Evolutionary conservation across 2,113 vertebrate genomes (phyloP).

Genomic region (Salminus brasiliensis): DNA sequence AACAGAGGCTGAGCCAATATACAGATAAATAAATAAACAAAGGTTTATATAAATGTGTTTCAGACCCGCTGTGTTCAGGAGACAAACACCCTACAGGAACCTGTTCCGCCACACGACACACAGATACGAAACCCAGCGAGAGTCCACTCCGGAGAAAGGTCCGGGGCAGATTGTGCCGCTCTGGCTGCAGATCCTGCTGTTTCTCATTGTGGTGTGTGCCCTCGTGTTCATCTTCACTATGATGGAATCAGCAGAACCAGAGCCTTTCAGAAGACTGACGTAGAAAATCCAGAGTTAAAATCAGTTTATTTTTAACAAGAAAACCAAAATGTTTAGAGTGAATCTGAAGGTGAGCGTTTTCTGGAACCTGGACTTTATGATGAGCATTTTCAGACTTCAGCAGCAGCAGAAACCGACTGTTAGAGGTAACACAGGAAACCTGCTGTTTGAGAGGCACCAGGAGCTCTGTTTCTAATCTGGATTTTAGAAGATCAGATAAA

Average conservation of each 20-base stretch:
- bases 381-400: too few relatives aligned
- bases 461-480: too few relatives aligned
- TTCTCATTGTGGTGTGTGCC: conserved; percentile 63
- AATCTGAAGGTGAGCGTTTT: too few relatives aligned
- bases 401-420: too few relatives aligned
- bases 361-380: too few relatives aligned
- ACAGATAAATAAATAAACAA: neutral
- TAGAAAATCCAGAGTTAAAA: conserved; percentile 42
- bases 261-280: conserved; percentile 59
- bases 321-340: too few relatives aligned
- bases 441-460: too few relatives aligned
- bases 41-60: neutral
- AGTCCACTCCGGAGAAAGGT: neutral
- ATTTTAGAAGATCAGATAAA: too few relatives aligned
- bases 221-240: conserved; percentile 70
- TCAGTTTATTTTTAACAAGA: too few relatives aligned
- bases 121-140: conserved; percentile 6
- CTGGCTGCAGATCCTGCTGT: conserved; percentile 73
- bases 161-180: conserved; percentile 64
- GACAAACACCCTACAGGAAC: conserved; percentile 48
- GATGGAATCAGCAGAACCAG: conserved; percentile 65
- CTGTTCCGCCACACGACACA: conserved; percentile 42
- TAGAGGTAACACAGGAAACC: too few relatives aligned
- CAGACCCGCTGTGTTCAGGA: conserved; percentile 55
- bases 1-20: neutral